phyloP scores from a whole-genome alignment of 2,888 invertebrate species.

The Ypsolopha scabrella region DNA sequence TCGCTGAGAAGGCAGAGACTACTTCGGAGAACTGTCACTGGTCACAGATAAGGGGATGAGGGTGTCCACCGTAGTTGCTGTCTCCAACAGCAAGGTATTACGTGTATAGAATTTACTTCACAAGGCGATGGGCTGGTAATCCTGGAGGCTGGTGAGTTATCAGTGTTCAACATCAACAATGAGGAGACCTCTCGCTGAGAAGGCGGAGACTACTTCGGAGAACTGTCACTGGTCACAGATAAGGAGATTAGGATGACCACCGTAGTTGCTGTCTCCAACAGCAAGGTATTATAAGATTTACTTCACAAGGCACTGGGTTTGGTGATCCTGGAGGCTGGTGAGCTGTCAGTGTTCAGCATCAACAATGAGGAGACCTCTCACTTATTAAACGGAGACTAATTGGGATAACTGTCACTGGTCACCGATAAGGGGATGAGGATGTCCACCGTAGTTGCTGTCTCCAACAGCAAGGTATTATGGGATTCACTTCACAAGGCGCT shows the following conservation, averaged over 20 bases:
- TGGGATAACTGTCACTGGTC: slow-evolving; percentile 24
- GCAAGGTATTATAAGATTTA: slow-evolving; percentile 14
- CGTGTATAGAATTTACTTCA: too few species aligned
- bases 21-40: slow-evolving; percentile 24
- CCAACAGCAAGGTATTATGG: slow-evolving; percentile 19
- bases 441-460: slow-evolving; percentile 18
- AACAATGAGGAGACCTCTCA: slow-evolving; percentile 18
- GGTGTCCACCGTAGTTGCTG: slow-evolving; percentile 17
- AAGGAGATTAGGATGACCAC: slow-evolving; percentile 17
- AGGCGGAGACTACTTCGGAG: slow-evolving; percentile 27
- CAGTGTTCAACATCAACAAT: slow-evolving; percentile 16
- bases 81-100: slow-evolving; percentile 19
- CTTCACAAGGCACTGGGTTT: slow-evolving; percentile 21
- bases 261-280: slow-evolving; percentile 19
- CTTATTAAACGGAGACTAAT: slow-evolving; percentile 25
- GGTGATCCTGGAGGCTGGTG: slow-evolving; percentile 17
- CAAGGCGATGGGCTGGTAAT: slow-evolving; percentile 20
- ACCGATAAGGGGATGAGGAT: slow-evolving; percentile 20
- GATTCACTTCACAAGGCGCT: slow-evolving; percentile 8
- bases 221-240: slow-evolving; percentile 24
- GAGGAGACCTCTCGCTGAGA: slow-evolving; percentile 21
- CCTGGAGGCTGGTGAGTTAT: slow-evolving; percentile 19
- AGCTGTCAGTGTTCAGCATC: slow-evolving; percentile 20
- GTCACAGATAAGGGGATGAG: slow-evolving; percentile 22
- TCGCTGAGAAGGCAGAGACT: slow-evolving; percentile 26